Percentiles rank a stretch among this genome's conserved stretches.
Evolutionary conservation across 1,140 invertebrate species (phyloP).

Genomic region (Saccostrea glomerata): DNA sequence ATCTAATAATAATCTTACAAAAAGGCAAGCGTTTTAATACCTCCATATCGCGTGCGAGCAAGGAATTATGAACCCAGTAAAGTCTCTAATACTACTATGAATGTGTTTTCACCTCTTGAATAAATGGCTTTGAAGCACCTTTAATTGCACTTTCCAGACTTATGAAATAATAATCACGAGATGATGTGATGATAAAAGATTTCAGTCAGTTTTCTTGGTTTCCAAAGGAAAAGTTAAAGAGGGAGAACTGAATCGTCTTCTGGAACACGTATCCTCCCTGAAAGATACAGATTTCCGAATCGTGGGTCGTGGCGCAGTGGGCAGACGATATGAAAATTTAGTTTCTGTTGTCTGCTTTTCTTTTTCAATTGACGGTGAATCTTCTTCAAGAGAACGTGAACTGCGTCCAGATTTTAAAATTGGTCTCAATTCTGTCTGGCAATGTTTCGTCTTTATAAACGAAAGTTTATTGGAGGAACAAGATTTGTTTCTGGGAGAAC

Average conservation of each 20-base stretch:
- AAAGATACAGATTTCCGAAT: constrained; percentile 32
- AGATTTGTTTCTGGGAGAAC: neutral
- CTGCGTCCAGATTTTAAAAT: constrained; percentile 17
- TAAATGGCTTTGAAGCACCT: constrained; percentile 35
- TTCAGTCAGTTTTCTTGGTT: neutral
- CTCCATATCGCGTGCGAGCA: neutral
- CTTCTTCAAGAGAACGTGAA: neutral
- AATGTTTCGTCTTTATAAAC: neutral
- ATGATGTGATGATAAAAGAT: neutral
- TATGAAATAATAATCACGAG: constrained; percentile 5
- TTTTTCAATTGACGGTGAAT: neutral
- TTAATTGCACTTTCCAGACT: constrained; percentile 34
- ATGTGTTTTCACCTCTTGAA: constrained; percentile 27
- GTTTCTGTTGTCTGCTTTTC: constrained; percentile 17
- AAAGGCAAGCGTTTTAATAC: neutral
- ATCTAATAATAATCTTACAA: constrained; percentile 22
- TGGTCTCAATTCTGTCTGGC: constrained; percentile 20
- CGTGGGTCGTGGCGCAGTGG: neutral
- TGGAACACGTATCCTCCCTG: constrained; percentile 8
- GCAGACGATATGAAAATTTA: constrained; percentile 18
- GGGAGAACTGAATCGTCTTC: constrained; percentile 9
- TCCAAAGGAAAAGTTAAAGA: constrained; percentile 18
- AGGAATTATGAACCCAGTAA: neutral
- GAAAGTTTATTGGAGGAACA: neutral
- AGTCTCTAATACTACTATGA: constrained; percentile 5